Percentiles rank a stretch among this genome's conserved stretches.
Evolutionary conservation across 2,888 invertebrate species (phyloP).

Genomic region (Chrysolina americana): DNA sequence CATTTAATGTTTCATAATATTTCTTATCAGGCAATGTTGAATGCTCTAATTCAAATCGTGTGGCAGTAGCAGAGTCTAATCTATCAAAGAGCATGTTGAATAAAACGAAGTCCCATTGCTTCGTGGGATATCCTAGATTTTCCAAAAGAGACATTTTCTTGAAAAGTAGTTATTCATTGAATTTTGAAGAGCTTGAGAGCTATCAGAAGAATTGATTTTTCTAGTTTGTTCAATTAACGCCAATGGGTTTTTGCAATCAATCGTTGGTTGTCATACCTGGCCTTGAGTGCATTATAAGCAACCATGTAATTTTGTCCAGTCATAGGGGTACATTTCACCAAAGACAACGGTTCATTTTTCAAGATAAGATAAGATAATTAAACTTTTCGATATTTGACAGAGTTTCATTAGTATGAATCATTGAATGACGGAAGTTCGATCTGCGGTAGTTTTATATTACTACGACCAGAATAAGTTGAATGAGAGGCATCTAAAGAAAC

Average conservation of each 20-base stretch:
- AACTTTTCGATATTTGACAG: neutral
- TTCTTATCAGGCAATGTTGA: no score
- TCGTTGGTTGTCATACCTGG: no score
- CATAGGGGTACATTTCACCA: neutral
- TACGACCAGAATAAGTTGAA: neutral
- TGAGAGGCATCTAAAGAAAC: no score
- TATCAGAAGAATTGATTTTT: neutral
- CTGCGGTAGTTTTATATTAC: neutral
- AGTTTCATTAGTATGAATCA: neutral
- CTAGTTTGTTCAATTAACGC: no score
- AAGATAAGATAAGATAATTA: neutral
- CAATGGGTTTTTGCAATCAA: no score
- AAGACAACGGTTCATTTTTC: neutral
- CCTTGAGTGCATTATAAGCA: no score
- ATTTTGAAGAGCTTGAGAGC: neutral
- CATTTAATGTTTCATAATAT: neutral
- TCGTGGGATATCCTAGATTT: neutral
- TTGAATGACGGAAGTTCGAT: neutral
- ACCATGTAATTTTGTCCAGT: neutral
- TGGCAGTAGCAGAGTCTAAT: no score
- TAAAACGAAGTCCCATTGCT: no score
- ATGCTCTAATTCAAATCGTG: no score
- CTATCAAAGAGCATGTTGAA: no score
- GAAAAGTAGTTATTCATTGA: neutral
- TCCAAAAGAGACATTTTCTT: neutral